Evolutionary conservation across 2,797 vertebrate species (phyloP).

Genomic region (Myripristis murdjan): DNA sequence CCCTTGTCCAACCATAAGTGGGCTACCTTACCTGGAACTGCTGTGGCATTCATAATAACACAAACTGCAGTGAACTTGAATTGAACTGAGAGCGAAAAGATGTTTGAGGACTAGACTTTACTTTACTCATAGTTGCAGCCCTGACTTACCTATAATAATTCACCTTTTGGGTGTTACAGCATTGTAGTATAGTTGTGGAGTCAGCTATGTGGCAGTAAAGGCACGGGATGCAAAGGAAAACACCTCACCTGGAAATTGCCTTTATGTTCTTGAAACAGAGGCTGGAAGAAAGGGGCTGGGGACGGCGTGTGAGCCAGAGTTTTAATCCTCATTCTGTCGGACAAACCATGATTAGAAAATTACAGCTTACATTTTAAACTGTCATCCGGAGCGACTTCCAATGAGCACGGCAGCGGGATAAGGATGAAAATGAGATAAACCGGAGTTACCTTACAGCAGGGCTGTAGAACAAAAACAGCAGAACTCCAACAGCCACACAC

Average conservation of each 20-base stretch:
- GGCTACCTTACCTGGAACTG: no score
- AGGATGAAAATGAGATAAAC: background rate
- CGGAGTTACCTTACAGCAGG: constrained; percentile 57
- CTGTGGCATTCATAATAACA: no score
- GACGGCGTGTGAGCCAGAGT: constrained; percentile 60
- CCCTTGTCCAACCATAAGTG: no score
- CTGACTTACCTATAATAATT: no score
- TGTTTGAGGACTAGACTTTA: no score
- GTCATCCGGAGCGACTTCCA: background rate
- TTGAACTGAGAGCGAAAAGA: background rate
- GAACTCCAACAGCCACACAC: constrained; percentile 34
- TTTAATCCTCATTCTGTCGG: constrained; percentile 70
- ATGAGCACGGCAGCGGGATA: no score
- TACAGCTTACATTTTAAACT: background rate
- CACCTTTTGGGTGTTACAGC: no score
- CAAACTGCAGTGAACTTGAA: background rate
- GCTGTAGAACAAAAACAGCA: constrained; percentile 52
- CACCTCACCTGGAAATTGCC: constrained; percentile 68
- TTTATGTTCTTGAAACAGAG: constrained; percentile 62
- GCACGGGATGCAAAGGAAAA: background rate
- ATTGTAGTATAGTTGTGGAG: no score
- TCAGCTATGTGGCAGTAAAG: no score
- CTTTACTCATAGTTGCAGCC: no score
- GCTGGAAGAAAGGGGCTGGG: constrained; percentile 73
- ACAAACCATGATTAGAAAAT: background rate